Percentiles rank a stretch among this genome's conserved stretches.
These are phyloP conservation scores for Chanos chanos DNA, from an alignment of 2,797 vertebrate species.

Conservation along the genomic window DNA sequence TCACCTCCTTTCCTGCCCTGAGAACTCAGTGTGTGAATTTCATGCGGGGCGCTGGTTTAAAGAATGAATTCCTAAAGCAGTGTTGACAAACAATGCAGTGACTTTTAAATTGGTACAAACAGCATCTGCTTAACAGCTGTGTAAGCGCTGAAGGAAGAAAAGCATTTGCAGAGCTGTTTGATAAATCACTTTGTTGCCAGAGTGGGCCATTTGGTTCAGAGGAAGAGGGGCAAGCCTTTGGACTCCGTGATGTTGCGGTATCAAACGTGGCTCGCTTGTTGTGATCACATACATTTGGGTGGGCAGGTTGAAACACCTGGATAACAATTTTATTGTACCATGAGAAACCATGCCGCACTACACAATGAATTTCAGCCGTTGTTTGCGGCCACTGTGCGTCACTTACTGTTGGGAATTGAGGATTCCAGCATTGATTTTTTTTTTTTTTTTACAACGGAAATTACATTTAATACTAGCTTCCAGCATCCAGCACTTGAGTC, in stretches of 20 bases:
- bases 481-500: no score
- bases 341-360: constrained; percentile 41
- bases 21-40: constrained; percentile 25
- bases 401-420: no score
- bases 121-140: constrained; percentile 74
- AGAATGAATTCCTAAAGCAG: constrained; percentile 68
- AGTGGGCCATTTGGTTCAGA: constrained; percentile 49
- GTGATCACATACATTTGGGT: constrained; percentile 50
- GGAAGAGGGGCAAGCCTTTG: constrained; percentile 56
- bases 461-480: no score
- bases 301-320: constrained; percentile 39
- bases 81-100: constrained; percentile 72
- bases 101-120: constrained; percentile 72
- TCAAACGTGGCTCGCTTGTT: constrained; percentile 45
- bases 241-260: constrained; percentile 60
- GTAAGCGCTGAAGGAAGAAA: constrained; percentile 55
- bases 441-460: no score
- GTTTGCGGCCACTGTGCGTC: no score
- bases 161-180: constrained; percentile 54
- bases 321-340: constrained; percentile 45
- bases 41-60: constrained; percentile 57
- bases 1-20: constrained; percentile 4
- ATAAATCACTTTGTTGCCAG: constrained; percentile 69
- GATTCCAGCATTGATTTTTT: no score
- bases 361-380: no score